Evolutionary conservation across 2,113 vertebrate species (phyloP).

Genomic region (Taxidea taxus): DNA sequence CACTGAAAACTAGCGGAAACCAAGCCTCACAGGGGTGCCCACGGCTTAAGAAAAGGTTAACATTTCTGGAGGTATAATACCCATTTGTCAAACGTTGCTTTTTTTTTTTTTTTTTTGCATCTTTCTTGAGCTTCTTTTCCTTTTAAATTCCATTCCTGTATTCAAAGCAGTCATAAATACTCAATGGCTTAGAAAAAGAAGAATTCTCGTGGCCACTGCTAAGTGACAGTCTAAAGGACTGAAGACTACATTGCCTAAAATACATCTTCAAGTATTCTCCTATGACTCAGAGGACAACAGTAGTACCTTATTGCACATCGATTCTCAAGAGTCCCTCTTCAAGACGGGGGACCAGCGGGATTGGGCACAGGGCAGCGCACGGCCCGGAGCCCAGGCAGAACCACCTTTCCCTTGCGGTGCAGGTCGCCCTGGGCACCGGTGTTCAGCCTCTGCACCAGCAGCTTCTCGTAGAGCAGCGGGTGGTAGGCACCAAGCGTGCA

Average conservation of each 20-base stretch:
- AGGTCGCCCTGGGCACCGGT: conserved; percentile 88
- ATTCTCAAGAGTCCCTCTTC: conserved; percentile 65
- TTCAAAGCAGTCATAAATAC: conserved; percentile 81
- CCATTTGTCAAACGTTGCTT: conserved; percentile 66
- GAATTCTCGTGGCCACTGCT: conserved; percentile 73
- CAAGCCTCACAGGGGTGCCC: conserved; percentile 36
- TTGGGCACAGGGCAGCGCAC: conserved; percentile 83
- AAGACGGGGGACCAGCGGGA: conserved; percentile 60
- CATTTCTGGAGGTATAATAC: conserved; percentile 68
- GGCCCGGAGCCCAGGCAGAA: conserved; percentile 92
- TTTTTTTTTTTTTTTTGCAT: conserved; percentile 43
- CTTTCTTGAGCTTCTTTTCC: conserved; percentile 64
- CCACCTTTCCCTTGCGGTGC: conserved; percentile 90
- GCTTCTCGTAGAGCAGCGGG: conserved; percentile 96
- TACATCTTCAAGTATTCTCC: conserved; percentile 83
- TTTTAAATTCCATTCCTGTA: conserved; percentile 61
- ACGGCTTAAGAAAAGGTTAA: conserved; percentile 40
- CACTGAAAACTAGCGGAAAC: conserved; percentile 46
- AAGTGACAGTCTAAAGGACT: conserved; percentile 80
- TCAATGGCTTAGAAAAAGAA: conserved; percentile 78
- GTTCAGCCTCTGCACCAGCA: conserved; percentile 94
- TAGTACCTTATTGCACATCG: conserved; percentile 87
- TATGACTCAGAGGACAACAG: conserved; percentile 80
- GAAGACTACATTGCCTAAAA: conserved; percentile 78
- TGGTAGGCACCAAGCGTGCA: conserved; percentile 98